Conservation (phyloP, 2,113 vertebrate species). For the Thunnus thynnus region DNA sequence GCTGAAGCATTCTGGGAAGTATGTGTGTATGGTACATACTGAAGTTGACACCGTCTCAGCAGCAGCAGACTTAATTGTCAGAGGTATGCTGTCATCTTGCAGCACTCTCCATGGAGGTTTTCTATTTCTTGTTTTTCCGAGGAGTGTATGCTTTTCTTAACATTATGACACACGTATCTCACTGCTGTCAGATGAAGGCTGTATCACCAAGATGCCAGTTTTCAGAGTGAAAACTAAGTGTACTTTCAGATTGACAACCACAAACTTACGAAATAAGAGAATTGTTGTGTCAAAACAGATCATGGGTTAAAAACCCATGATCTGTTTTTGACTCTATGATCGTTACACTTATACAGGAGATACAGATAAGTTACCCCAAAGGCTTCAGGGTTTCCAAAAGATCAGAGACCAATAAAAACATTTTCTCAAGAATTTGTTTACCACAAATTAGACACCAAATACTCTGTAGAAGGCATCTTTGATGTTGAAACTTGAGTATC, state of each 20-base stretch:
- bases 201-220: slow-evolving; percentile 3
- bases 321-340: background rate
- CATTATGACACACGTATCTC: slow-evolving; percentile 12
- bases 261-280: background rate
- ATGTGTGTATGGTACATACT: slow-evolving; percentile 90
- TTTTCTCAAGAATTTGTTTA: background rate
- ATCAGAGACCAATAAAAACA: slow-evolving; percentile 18
- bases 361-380: background rate
- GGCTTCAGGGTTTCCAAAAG: background rate
- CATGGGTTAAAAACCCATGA: background rate
- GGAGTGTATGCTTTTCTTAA: background rate
- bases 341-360: background rate
- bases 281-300: background rate
- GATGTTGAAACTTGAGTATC: background rate
- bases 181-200: slow-evolving; percentile 19
- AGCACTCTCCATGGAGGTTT: background rate
- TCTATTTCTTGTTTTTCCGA: slow-evolving; percentile 14
- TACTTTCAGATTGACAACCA: background rate
- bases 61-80: slow-evolving; percentile 88
- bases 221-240: slow-evolving; percentile 13
- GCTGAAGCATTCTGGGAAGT: slow-evolving; percentile 91
- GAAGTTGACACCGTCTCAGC: slow-evolving; percentile 90
- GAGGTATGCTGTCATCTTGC: slow-evolving; percentile 83
- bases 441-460: background rate
- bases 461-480: background rate